Base-by-base conservation (phyloP, 2,888 invertebrate species). In the Drosophila affinis region DNA sequence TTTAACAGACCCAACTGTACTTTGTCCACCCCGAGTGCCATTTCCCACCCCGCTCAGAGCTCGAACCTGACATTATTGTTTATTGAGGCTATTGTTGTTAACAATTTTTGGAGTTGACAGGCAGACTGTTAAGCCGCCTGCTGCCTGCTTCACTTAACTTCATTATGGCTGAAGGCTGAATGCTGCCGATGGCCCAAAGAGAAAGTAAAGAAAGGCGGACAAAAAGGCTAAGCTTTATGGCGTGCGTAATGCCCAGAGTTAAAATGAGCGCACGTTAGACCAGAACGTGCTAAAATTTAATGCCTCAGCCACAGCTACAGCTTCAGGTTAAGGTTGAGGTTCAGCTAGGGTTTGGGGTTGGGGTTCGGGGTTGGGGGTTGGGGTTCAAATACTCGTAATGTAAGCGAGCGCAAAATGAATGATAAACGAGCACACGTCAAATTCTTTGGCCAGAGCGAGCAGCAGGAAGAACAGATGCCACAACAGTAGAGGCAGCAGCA, bases 401-500 rank as follows among this genome's bases (percentile, higher is more conserved):
- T 81, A 88, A 89, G 88, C 76, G 88, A 88, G 85, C 80, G 81
- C 87, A 87, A 81, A 87, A 87, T 89, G 88, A 89, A 88, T 89
- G 90, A 88, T 89, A 89, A 89, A 89, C 86, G 90, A 87, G 89
- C 85, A 83, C 87, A 89, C 90, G 89, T 90, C 89, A 89, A 85
- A 81, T 77, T 71, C 65, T 75, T 39, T 77, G 73, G 78, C 81
- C 67, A 56, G 45, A 39, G 45, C 49, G 48, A 62, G 29, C n/a
- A 46, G 27, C 44, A 49, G 27, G 44, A 34, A 45, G 51, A 57
- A 54, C 34, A 14, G 14, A 18, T 10, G 54, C 14, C 29, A 39
- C 14, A 17, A 14, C 3, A 27, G 24, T 47, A 39, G 72, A 53
- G 64, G 72, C 76, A 60, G 71, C 57, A 58, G 34, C 88, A 87